These are phyloP conservation scores for Rhinoptilus africanus DNA, from an alignment of 2,113 vertebrate genomes.

Conservation along the genomic window DNA sequence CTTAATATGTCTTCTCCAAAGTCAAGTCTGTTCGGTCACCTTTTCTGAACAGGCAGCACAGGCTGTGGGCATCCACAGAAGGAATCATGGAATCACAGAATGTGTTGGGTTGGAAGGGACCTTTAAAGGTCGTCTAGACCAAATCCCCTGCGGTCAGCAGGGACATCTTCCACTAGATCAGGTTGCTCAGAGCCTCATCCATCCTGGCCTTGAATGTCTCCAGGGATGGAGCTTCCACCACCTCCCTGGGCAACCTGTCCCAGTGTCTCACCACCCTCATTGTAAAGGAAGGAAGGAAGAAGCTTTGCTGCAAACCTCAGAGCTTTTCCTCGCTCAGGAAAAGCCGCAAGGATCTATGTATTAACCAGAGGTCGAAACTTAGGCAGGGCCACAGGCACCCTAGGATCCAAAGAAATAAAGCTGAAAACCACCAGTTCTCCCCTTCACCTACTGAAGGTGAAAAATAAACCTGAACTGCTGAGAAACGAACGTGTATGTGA, in stretches of 20 bases:
- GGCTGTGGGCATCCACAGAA: not conserved
- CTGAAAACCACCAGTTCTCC: not conserved
- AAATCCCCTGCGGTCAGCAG: too few relatives aligned
- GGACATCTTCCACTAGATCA: too few relatives aligned
- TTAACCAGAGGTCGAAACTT: not conserved
- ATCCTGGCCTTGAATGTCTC: too few relatives aligned
- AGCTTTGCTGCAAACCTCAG: not conserved
- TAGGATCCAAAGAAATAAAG: not conserved
- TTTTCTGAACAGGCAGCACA: not conserved
- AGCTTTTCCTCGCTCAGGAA: not conserved
- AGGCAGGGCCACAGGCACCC: not conserved
- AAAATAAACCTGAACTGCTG: not conserved
- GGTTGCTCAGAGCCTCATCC: too few relatives aligned
- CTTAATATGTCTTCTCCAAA: not conserved
- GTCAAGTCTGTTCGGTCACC: not conserved
- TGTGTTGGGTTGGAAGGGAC: too few relatives aligned
- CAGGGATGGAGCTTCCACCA: too few relatives aligned
- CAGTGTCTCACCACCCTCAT: too few relatives aligned
- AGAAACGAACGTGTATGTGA: not conserved
- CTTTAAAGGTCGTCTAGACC: too few relatives aligned
- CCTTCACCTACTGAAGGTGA: not conserved
- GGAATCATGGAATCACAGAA: too few relatives aligned
- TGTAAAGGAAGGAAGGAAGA: not conserved
- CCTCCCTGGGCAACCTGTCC: too few relatives aligned
- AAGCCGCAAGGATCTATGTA: not conserved